Evolutionary conservation across 2,888 invertebrate genomes (phyloP).

Genomic region (Rhamnusium bicolor): DNA sequence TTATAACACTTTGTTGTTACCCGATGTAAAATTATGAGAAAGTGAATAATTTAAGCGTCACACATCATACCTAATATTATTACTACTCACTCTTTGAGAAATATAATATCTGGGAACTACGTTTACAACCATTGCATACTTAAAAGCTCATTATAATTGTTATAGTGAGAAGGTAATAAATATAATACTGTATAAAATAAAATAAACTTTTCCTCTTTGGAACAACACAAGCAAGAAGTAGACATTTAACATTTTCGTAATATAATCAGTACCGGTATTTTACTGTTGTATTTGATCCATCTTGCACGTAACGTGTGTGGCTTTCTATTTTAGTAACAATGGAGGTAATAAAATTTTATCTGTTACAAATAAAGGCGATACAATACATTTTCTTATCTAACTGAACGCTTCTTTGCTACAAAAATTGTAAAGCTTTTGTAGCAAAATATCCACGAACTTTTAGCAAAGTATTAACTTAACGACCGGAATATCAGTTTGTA

Average conservation of each 20-base stretch:
- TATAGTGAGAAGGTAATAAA: conserved; percentile 23
- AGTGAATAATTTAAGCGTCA: conserved; percentile 10
- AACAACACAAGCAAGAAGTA: not conserved
- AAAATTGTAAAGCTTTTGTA: conserved; percentile 32
- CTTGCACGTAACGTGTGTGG: conserved; percentile 31
- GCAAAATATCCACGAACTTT: conserved; percentile 16
- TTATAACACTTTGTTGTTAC: no score
- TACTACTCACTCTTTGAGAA: conserved; percentile 16
- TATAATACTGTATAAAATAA: conserved; percentile 8
- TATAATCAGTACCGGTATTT: conserved; percentile 34
- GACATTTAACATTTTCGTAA: conserved; percentile 8
- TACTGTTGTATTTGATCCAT: conserved; percentile 43
- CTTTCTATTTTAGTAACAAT: conserved; percentile 44
- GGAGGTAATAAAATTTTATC: conserved; percentile 49
- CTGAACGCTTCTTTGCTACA: conserved; percentile 32
- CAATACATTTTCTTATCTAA: conserved; percentile 46
- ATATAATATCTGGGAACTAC: conserved; percentile 16
- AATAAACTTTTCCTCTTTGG: conserved; percentile 14
- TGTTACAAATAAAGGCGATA: conserved; percentile 49
- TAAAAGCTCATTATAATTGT: conserved; percentile 25
- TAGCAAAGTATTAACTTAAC: no score
- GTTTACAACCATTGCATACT: conserved; percentile 16
- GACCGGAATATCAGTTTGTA: conserved; percentile 14
- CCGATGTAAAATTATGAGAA: not conserved
- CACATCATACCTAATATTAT: no score